These are phyloP conservation scores for Lithophane semibrunnea DNA, from an alignment of 2,888 invertebrate genomes.

Conservation along the genomic window DNA sequence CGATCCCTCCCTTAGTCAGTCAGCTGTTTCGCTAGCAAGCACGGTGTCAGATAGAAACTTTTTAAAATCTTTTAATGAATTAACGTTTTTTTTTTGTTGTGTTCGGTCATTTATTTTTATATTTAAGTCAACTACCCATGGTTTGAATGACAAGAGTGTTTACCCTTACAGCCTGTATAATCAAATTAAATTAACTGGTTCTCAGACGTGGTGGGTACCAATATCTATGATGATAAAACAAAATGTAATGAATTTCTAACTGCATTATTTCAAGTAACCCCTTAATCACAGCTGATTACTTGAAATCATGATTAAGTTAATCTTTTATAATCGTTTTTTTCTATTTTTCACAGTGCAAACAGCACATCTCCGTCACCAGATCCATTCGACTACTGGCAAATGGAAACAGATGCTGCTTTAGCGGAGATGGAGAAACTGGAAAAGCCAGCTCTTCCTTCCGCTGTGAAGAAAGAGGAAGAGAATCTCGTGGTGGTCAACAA, in stretches of 20 bases:
- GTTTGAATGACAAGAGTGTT: too few relatives aligned
- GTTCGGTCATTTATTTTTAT: too few relatives aligned
- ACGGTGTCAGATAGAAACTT: too few relatives aligned
- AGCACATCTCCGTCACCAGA: conserved; percentile 84
- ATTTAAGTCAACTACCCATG: too few relatives aligned
- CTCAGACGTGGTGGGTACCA: neutral
- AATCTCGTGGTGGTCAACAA: conserved; percentile 69
- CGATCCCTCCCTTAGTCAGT: too few relatives aligned
- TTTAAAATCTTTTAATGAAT: too few relatives aligned
- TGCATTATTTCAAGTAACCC: neutral
- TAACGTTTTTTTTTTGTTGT: too few relatives aligned
- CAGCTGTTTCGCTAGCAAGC: too few relatives aligned
- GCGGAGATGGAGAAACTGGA: conserved; percentile 74
- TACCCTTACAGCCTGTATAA: too few relatives aligned
- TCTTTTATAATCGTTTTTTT: neutral
- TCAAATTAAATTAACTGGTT: neutral
- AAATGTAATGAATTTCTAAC: neutral
- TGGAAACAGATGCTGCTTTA: conserved; percentile 81
- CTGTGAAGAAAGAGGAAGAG: conserved; percentile 58
- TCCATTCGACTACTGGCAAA: conserved; percentile 77
- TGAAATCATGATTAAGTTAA: neutral
- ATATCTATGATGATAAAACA: neutral
- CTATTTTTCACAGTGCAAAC: conserved; percentile 69
- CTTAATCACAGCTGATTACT: neutral
- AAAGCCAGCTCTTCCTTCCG: conserved; percentile 60